These are phyloP conservation scores for Papilio polytes DNA, from an alignment of 1,140 invertebrate genomes.

Conservation along the genomic window DNA sequence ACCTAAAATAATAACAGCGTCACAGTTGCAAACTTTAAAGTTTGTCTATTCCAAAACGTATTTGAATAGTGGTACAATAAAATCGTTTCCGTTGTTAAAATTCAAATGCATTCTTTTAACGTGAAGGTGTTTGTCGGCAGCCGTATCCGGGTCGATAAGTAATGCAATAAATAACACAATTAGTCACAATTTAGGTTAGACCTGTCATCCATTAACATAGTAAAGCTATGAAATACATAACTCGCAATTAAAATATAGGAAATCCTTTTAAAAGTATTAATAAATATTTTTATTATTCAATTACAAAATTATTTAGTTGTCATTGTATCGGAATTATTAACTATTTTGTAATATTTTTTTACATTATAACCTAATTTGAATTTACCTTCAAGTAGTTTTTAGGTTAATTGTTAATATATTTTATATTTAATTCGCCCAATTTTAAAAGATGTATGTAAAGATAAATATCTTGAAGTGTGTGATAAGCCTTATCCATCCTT, in stretches of 20 bases:
- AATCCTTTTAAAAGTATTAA: background rate
- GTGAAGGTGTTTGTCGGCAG: conserved; percentile 41
- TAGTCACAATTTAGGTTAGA: conserved; percentile 45
- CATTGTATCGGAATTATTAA: background rate
- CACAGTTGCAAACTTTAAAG: too few species aligned
- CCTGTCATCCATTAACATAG: background rate
- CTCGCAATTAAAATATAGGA: background rate
- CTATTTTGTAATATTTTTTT: background rate
- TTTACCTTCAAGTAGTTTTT: background rate
- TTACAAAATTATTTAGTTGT: background rate
- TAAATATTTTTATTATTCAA: background rate
- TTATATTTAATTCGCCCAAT: background rate
- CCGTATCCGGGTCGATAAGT: conserved; percentile 46
- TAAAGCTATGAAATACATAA: background rate
- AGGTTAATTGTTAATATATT: background rate
- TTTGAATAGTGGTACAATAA: too few species aligned
- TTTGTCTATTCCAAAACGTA: too few species aligned
- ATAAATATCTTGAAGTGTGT: background rate
- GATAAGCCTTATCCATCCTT: background rate
- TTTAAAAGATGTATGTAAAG: background rate
- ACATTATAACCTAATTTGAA: background rate
- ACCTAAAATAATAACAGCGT: too few species aligned
- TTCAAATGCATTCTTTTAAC: conserved; percentile 12
- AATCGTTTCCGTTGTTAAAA: conserved; percentile 11
- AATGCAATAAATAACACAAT: conserved; percentile 48